phyloP scores from a whole-genome alignment of 2,113 vertebrate genomes.

The Grallaria varia region DNA sequence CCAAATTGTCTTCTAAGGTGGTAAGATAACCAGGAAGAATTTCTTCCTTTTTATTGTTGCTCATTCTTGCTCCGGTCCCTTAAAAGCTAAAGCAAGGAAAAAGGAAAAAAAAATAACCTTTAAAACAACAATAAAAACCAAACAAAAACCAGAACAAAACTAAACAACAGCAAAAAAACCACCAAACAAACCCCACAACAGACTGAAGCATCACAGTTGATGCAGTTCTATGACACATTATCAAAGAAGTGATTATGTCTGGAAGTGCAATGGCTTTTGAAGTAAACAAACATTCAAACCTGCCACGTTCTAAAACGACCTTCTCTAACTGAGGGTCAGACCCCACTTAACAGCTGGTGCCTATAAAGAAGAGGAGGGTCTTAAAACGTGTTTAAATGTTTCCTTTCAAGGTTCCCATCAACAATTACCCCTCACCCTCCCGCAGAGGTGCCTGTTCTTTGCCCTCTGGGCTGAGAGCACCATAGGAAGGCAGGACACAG shows the following conservation, averaged over 20 bases:
- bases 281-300: constrained; percentile 4
- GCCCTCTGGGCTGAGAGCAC: neutral
- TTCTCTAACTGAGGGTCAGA: neutral
- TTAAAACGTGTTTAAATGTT: neutral
- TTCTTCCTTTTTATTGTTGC: neutral
- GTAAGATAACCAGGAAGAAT: neutral
- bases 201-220: neutral
- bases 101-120: neutral
- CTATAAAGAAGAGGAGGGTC: neutral
- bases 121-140: neutral
- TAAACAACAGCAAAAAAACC: neutral
- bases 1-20: constrained; percentile 16
- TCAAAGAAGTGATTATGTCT: neutral
- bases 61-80: neutral
- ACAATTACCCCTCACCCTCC: neutral
- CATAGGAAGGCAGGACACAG: neutral
- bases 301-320: neutral
- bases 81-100: neutral
- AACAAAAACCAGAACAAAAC: neutral
- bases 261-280: neutral
- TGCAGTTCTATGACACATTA: neutral
- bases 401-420: neutral
- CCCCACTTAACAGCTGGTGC: neutral
- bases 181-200: no score
- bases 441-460: neutral